These are phyloP conservation scores for Drosophila tripunctata DNA, from an alignment of 2,888 invertebrate genomes.

Conservation along the genomic window DNA sequence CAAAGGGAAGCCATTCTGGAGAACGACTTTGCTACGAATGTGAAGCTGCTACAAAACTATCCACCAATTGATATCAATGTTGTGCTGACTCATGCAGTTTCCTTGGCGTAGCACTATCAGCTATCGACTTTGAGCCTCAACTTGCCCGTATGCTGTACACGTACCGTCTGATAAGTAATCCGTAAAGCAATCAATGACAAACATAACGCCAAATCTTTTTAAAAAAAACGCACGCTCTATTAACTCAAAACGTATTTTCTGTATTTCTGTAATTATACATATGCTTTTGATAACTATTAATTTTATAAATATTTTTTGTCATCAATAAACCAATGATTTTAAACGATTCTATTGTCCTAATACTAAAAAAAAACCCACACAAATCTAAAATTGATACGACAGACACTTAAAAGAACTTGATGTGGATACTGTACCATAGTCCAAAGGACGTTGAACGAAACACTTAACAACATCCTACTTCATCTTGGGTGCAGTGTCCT, in stretches of 20 bases:
- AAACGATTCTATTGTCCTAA: slow-evolving; percentile 30
- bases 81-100: slow-evolving; percentile 91
- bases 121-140: slow-evolving; percentile 29
- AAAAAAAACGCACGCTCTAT: slow-evolving; percentile 34
- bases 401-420: slow-evolving; percentile 18
- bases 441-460: not conserved
- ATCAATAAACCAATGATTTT: slow-evolving; percentile 59
- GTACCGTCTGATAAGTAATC: slow-evolving; percentile 44
- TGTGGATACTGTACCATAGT: not conserved
- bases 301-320: slow-evolving; percentile 57
- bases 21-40: slow-evolving; percentile 96
- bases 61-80: slow-evolving; percentile 94
- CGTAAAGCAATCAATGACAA: slow-evolving; percentile 59
- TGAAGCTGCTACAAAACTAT: slow-evolving; percentile 96
- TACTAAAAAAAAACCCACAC: slow-evolving; percentile 13
- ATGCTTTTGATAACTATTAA: slow-evolving; percentile 64
- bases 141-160: slow-evolving; percentile 33
- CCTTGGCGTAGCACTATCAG: slow-evolving; percentile 65
- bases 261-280: slow-evolving; percentile 46
- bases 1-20: slow-evolving; percentile 92
- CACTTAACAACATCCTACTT: slow-evolving; percentile 7
- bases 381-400: slow-evolving; percentile 24
- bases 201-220: slow-evolving; percentile 28
- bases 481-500: slow-evolving; percentile 80
- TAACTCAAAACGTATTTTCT: slow-evolving; percentile 13